These are phyloP conservation scores for Oreochromis mossambicus DNA, from an alignment of 2,797 vertebrate species.

Conservation along the genomic window DNA sequence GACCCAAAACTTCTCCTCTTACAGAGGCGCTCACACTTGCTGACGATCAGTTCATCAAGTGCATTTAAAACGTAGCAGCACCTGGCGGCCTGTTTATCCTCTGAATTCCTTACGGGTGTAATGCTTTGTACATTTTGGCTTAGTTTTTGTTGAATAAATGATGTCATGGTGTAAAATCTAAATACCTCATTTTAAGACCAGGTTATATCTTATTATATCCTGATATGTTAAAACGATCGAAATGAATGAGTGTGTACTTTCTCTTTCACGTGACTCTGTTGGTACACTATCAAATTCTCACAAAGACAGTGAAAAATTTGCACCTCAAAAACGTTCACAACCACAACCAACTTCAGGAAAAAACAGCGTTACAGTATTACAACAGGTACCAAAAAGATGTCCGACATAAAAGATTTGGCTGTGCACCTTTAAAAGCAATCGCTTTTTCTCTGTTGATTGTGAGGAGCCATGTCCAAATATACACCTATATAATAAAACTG, in stretches of 20 bases:
- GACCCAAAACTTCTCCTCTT: not conserved
- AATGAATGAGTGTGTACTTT: not conserved
- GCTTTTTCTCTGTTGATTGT: slow-evolving; percentile 27
- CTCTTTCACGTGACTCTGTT: fast-evolving
- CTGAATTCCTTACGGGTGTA: not conserved
- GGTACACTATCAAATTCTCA: not conserved
- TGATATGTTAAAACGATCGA: not conserved
- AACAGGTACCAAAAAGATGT: slow-evolving; percentile 41
- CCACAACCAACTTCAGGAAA: not conserved
- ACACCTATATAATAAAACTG: slow-evolving; percentile 12
- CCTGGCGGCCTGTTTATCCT: not conserved
- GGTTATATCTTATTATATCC: not conserved
- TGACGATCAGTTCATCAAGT: not conserved
- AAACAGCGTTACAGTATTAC: not conserved
- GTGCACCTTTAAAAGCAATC: slow-evolving; percentile 35
- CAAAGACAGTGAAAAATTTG: not conserved
- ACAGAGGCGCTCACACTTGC: not conserved
- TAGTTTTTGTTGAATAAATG: not conserved
- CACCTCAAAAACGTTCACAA: not conserved
- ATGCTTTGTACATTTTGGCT: not conserved
- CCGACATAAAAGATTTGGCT: slow-evolving; percentile 47
- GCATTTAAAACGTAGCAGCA: not conserved
- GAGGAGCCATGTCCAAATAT: slow-evolving; percentile 7
- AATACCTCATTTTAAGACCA: not conserved
- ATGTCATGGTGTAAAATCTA: fast-evolving